These are phyloP conservation scores for Onthophagus taurus DNA, from an alignment of 1,140 invertebrate species.

Conservation along the genomic window DNA sequence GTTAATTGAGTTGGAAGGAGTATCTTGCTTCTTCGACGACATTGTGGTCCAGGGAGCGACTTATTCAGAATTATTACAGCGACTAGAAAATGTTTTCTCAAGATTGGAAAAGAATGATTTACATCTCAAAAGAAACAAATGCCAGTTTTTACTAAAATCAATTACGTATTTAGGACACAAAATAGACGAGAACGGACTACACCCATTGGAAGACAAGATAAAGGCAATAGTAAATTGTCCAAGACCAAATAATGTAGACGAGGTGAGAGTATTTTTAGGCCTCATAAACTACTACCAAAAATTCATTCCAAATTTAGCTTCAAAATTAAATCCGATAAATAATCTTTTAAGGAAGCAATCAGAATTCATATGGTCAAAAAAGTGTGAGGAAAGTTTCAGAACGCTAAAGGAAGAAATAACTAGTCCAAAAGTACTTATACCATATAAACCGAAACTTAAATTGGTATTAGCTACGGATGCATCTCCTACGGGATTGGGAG, in stretches of 20 bases:
- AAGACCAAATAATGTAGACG: slow-evolving; percentile 24
- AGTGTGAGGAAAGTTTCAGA: slow-evolving; percentile 14
- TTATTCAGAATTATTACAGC: slow-evolving; percentile 20
- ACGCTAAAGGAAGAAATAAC: slow-evolving; percentile 12
- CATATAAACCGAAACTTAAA: slow-evolving; percentile 13
- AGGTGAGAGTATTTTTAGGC: slow-evolving; percentile 29
- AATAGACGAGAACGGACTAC: slow-evolving; percentile 15
- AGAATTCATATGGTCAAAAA: slow-evolving; percentile 14
- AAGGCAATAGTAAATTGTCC: slow-evolving; percentile 21
- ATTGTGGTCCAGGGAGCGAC: slow-evolving; percentile 28
- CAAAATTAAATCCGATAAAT: slow-evolving; percentile 12
- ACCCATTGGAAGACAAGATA: slow-evolving; percentile 17
- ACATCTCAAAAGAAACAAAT: slow-evolving; percentile 23
- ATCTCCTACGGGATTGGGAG: slow-evolving; percentile 10
- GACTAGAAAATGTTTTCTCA: slow-evolving; percentile 1
- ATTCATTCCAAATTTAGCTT: slow-evolving; percentile 24
- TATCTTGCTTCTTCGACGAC: slow-evolving; percentile 33
- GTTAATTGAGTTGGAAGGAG: slow-evolving; percentile 25
- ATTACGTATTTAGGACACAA: slow-evolving; percentile 30
- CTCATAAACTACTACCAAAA: slow-evolving; percentile 33
- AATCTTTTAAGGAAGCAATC: slow-evolving; percentile 10
- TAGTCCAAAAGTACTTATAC: slow-evolving; percentile 24
- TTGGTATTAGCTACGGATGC: slow-evolving; percentile 12
- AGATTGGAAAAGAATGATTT: slow-evolving; percentile 25
- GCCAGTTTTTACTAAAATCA: slow-evolving; percentile 21